Base-by-base conservation (phyloP, 2,888 invertebrate genomes). In the Zaprionus lineosus region DNA sequence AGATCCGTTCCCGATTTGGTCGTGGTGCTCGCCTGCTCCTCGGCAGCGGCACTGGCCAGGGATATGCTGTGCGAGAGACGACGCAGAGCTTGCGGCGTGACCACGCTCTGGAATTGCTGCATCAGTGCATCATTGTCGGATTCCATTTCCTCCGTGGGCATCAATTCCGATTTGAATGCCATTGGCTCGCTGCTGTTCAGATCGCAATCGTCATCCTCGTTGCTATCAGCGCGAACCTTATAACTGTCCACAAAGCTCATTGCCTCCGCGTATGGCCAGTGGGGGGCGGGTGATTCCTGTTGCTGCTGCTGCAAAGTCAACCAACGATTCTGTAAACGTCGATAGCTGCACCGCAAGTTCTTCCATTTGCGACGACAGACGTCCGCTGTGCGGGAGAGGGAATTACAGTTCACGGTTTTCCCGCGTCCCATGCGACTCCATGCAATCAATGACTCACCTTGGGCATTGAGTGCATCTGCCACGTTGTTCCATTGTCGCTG, bases 361-460 rank as follows among this genome's bases (percentile, higher is more conserved):
- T 87, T 88, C 88, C 88, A 88, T 50, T 88, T 87, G 28, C 71
- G 75, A 52, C 88, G 88, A 53, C 87, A 86, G n/a, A 79, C 40
- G n/a, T 87, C 84, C 52, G 83, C 87, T 88, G 71, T 37, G 53
- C 36, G 7, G 19, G 14, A 19, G n/a, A 14, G 16, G 6, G 8
- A 24, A 24, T 24, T 24, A 24, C n/a, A 24, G 1, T 8, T 24
- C 15, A n/a, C 8, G 12, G 15, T 11, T 2, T 34, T 15, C 4
- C 34, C 3, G 21, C 21, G n/a, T n/a, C n/a, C n/a, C n/a, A n/a
- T n/a, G n/a, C n/a, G n/a, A n/a, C n/a, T n/a, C n/a, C n/a, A n/a
- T n/a, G n/a, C n/a, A n/a, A n/a, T n/a, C n/a, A n/a, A n/a, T 28
- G 40, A 77, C 82, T 83, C 68, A 88, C 87, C 79, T 67, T 76